A percentile compares a stretch with the other conserved stretches of the same genome.
Evolutionary conservation across 1,140 invertebrate species (phyloP).

Genomic region (Anoplophora glabripennis): DNA sequence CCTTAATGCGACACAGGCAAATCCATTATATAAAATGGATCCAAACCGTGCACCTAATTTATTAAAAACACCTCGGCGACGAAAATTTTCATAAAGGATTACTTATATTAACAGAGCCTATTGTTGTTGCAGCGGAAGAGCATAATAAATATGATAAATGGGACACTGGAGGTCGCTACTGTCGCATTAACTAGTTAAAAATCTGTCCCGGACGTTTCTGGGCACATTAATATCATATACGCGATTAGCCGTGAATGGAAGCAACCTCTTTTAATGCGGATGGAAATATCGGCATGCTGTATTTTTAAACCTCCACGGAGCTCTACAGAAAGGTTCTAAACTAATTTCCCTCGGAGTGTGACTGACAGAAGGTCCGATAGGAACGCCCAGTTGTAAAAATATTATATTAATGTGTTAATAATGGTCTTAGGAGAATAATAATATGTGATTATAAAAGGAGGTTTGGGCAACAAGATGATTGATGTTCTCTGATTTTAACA

Average conservation of each 20-base stretch:
- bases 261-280: constrained; percentile 37
- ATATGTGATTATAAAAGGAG: constrained; percentile 36
- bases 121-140: constrained; percentile 38
- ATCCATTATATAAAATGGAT: too few species aligned
- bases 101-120: constrained; percentile 39
- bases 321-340: constrained; percentile 28
- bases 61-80: too few species aligned
- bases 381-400: constrained; percentile 47
- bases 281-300: constrained; percentile 26
- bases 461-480: constrained; percentile 40
- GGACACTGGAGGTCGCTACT: constrained; percentile 41
- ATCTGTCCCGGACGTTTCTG: constrained; percentile 45
- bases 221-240: constrained; percentile 47
- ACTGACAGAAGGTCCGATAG: constrained; percentile 45
- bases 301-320: constrained; percentile 15
- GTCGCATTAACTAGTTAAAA: constrained; percentile 45
- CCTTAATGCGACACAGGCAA: too few species aligned
- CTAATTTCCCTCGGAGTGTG: constrained; percentile 35
- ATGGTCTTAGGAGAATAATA: constrained; percentile 44
- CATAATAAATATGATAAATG: constrained; percentile 46
- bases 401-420: constrained; percentile 48
- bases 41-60: too few species aligned
- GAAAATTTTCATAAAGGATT: constrained; percentile 37
- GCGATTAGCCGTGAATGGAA: constrained; percentile 46
- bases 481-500: constrained; percentile 22